phyloP scores from a whole-genome alignment of 2,888 invertebrate genomes.

The Hermaeophaga mercurialis region DNA sequence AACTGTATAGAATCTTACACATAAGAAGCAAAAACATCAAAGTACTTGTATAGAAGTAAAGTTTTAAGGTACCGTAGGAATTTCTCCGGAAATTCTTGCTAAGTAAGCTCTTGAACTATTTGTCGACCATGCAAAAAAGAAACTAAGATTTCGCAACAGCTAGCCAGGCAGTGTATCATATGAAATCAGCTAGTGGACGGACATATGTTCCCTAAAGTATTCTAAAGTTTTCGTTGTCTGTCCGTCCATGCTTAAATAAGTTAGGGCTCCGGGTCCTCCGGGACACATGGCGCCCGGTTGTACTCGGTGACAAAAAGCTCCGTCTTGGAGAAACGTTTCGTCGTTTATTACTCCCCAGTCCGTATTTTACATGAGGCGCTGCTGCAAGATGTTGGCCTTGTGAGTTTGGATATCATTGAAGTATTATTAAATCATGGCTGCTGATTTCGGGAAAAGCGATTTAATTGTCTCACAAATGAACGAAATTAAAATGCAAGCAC shows the following conservation, averaged over 20 bases:
- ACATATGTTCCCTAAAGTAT: slow-evolving; percentile 39
- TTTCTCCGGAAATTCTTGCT: no score
- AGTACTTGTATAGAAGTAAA: no score
- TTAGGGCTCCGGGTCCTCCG: slow-evolving; percentile 35
- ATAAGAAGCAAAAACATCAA: no score
- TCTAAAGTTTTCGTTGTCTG: slow-evolving; percentile 38
- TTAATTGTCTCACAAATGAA: background rate
- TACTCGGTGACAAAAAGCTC: slow-evolving; percentile 24
- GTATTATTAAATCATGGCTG: slow-evolving; percentile 14
- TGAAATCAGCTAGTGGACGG: slow-evolving; percentile 41
- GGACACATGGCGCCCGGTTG: slow-evolving; percentile 27
- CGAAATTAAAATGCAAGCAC: no score
- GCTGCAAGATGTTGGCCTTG: slow-evolving; percentile 4
- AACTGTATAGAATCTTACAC: no score
- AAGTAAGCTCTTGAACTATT: no score
- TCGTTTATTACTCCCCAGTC: slow-evolving; percentile 23
- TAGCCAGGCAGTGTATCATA: slow-evolving; percentile 36
- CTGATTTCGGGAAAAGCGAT: background rate
- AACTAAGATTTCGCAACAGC: no score
- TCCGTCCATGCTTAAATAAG: slow-evolving; percentile 44
- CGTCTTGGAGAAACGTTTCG: slow-evolving; percentile 23
- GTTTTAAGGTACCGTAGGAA: no score
- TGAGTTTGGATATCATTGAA: slow-evolving; percentile 15
- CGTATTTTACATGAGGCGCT: slow-evolving; percentile 22
- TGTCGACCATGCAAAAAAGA: no score